Conservation (phyloP, 1,140 invertebrate genomes). For the Phthorimaea operculella region DNA sequence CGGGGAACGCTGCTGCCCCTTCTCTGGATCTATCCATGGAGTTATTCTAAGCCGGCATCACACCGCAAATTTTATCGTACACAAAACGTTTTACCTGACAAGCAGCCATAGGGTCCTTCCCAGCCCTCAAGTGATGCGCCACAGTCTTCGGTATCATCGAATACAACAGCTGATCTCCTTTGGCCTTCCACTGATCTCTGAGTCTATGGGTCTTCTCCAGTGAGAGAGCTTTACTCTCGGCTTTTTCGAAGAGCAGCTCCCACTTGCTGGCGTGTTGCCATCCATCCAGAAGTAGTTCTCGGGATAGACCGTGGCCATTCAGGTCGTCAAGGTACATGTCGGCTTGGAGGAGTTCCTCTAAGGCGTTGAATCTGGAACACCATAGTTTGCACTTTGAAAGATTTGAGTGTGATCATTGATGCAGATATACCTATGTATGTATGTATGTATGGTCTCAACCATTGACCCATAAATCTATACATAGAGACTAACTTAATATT, state of each 20-base stretch:
- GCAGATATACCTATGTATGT: too few relatives aligned
- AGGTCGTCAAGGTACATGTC: constrained; percentile 87
- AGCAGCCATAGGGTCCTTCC: constrained; percentile 78
- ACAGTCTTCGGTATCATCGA: constrained; percentile 88
- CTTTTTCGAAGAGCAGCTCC: constrained; percentile 84
- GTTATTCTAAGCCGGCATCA: too few relatives aligned
- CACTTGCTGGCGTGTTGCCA: constrained; percentile 90
- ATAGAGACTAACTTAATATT: too few relatives aligned
- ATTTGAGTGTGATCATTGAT: too few relatives aligned
- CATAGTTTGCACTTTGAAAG: too few relatives aligned
- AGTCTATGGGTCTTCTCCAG: constrained; percentile 77
- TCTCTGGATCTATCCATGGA: too few relatives aligned
- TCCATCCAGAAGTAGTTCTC: constrained; percentile 85
- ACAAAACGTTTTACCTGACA: constrained; percentile 69
- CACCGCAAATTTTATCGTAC: too few relatives aligned
- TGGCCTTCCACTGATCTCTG: constrained; percentile 84
- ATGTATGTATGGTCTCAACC: too few relatives aligned
- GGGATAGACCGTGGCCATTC: constrained; percentile 85
- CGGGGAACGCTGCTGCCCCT: too few relatives aligned
- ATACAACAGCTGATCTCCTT: constrained; percentile 88
- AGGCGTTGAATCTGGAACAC: constrained; percentile 78
- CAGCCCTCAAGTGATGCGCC: constrained; percentile 68
- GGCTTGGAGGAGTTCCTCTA: constrained; percentile 82
- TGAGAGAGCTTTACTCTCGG: constrained; percentile 78
- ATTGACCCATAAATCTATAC: too few relatives aligned